Evolutionary conservation across 1,140 invertebrate species (phyloP).

Genomic region (Panagrolaimus sp.): DNA sequence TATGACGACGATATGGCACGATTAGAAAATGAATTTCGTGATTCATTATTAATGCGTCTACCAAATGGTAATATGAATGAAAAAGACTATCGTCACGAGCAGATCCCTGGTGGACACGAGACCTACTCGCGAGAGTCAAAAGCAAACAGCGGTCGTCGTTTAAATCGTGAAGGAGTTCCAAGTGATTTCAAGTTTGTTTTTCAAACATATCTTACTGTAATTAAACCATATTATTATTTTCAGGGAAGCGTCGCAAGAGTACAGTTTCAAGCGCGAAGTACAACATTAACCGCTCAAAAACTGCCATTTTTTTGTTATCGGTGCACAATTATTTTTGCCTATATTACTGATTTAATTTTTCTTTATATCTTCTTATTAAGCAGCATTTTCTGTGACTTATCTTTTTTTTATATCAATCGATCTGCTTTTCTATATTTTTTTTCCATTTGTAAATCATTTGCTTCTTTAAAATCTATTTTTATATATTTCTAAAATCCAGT

Average conservation of each 20-base stretch:
- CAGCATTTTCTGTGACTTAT: no score
- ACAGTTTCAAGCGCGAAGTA: conserved; percentile 19
- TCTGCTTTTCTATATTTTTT: no score
- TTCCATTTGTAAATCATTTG: no score
- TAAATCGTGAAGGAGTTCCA: conserved; percentile 19
- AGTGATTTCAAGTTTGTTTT: conserved; percentile 17
- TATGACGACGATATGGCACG: conserved; percentile 39
- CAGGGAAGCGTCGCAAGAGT: conserved; percentile 19
- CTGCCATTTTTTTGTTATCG: no score
- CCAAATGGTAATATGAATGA: conserved; percentile 34
- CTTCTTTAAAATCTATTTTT: no score
- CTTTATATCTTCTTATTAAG: no score
- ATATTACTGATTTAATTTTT: no score
- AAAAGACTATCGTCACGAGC: conserved; percentile 21
- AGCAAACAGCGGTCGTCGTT: conserved; percentile 14
- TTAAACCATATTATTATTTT: background rate
- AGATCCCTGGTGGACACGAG: conserved; percentile 37
- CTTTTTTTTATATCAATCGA: no score
- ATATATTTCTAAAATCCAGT: no score
- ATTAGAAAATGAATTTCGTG: conserved; percentile 37
- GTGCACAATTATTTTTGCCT: no score
- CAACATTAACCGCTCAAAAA: background rate
- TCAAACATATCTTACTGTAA: background rate
- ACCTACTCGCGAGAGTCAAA: conserved; percentile 29
- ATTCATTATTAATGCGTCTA: conserved; percentile 29